Conservation (phyloP, 2,888 invertebrate species). For the Antitype chi region DNA sequence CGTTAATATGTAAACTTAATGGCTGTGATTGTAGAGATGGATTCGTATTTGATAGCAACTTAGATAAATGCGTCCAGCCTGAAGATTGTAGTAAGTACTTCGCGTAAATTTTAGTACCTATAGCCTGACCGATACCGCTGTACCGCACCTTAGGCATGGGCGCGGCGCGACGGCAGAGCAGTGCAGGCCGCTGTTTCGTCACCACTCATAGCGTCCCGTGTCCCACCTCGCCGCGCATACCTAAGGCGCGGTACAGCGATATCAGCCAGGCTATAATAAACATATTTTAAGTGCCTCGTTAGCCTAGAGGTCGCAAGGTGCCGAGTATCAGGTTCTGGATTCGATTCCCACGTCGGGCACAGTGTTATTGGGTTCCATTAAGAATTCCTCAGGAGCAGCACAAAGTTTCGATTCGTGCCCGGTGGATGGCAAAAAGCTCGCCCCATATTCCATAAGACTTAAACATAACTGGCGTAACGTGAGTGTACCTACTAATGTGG, state of each 20-base stretch:
- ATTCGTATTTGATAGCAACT: slow-evolving; percentile 58
- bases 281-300: neutral
- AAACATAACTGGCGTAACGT: too few relatives aligned
- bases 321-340: too few relatives aligned
- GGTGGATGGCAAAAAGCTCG: neutral
- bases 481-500: neutral
- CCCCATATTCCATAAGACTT: too few relatives aligned
- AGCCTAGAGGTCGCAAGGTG: too few relatives aligned
- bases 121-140: too few relatives aligned
- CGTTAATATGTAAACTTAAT: slow-evolving; percentile 38
- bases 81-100: slow-evolving; percentile 54
- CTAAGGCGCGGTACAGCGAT: too few relatives aligned
- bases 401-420: neutral
- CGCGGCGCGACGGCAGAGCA: too few relatives aligned
- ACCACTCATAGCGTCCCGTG: too few relatives aligned
- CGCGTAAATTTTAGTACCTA: neutral
- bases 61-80: slow-evolving; percentile 50
- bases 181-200: too few relatives aligned
- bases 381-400: neutral
- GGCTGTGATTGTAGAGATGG: slow-evolving; percentile 61
- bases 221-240: too few relatives aligned
- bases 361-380: neutral
- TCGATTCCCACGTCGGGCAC: neutral
- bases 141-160: too few relatives aligned
- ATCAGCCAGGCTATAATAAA: too few relatives aligned